These are phyloP conservation scores for Nematopogon swammerdamellus DNA, from an alignment of 2,888 invertebrate species.

Conservation along the genomic window DNA sequence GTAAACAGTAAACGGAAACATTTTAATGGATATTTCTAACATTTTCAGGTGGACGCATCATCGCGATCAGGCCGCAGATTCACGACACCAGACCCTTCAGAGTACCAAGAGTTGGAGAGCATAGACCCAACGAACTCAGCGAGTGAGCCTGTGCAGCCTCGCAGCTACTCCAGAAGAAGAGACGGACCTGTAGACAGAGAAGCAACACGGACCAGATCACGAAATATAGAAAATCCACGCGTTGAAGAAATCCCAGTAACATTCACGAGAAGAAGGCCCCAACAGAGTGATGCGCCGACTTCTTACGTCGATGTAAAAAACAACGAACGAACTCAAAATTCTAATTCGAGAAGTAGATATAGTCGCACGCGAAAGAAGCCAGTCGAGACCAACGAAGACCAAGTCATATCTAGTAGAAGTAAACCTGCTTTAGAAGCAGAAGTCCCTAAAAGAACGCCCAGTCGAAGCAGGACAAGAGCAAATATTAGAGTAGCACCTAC, in stretches of 20 bases:
- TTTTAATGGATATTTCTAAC: conserved; percentile 4
- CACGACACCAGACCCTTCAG: conserved; percentile 20
- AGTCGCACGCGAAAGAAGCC: conserved; percentile 32
- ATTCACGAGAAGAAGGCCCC: conserved; percentile 3
- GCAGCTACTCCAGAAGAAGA: conserved; percentile 25
- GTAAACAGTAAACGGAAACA: neutral
- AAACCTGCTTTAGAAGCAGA: conserved; percentile 16
- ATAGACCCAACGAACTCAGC: neutral
- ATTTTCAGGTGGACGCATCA: conserved; percentile 34
- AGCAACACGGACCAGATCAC: conserved; percentile 21
- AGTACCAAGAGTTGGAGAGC: conserved; percentile 8
- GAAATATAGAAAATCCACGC: conserved; percentile 16
- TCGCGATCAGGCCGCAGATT: conserved; percentile 30
- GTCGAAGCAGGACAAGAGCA: conserved; percentile 25
- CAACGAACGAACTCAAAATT: conserved; percentile 34
- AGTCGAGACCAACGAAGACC: conserved; percentile 16
- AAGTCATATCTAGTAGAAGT: neutral
- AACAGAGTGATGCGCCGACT: conserved; percentile 14
- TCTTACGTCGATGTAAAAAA: conserved; percentile 15
- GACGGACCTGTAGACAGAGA: conserved; percentile 19
- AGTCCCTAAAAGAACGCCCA: conserved; percentile 18
- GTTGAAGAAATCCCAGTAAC: neutral
- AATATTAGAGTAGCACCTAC: conserved; percentile 18
- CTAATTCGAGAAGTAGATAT: conserved; percentile 31
- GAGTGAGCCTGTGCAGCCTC: neutral